Evolutionary conservation across 2,113 vertebrate species (phyloP).

Genomic region (Hippocampus mohnikei): DNA sequence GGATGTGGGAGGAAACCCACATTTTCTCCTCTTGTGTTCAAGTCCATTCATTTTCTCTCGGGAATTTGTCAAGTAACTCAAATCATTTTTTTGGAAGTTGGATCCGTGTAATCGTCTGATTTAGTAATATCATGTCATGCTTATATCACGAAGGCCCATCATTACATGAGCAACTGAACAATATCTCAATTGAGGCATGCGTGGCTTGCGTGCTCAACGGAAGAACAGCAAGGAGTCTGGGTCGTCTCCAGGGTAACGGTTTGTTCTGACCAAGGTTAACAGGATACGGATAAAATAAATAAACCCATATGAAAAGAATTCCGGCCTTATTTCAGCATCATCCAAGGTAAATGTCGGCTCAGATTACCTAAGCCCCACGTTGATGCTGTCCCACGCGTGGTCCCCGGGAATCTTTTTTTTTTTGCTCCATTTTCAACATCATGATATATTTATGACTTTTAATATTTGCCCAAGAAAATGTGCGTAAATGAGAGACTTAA

Average conservation of each 20-base stretch:
- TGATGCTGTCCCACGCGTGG: background rate
- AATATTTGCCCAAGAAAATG: background rate
- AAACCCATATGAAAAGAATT: slow-evolving; percentile 1
- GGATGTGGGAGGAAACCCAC: too few relatives aligned
- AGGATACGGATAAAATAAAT: slow-evolving; percentile 2
- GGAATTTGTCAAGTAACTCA: too few relatives aligned
- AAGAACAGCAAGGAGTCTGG: slow-evolving; percentile 5
- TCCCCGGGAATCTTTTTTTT: background rate
- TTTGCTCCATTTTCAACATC: background rate
- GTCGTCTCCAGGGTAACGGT: slow-evolving; percentile 36
- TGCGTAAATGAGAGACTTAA: too few relatives aligned
- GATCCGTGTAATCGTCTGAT: background rate
- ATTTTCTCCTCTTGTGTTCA: background rate
- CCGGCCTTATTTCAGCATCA: background rate
- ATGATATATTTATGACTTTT: background rate
- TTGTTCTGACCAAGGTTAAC: slow-evolving; percentile 6
- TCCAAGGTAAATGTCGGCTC: slow-evolving; percentile 3
- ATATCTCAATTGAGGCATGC: background rate
- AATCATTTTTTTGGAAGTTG: too few relatives aligned
- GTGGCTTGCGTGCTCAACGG: slow-evolving; percentile 18
- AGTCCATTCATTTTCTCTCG: too few relatives aligned
- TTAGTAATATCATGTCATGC: background rate
- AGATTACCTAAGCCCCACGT: background rate
- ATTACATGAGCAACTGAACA: background rate
- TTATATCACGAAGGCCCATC: background rate